Evolutionary conservation across 2,797 vertebrate species (phyloP), one percentile per base, ranked within the genome.

Genomic region (Cirrhinus mrigala): DNA sequence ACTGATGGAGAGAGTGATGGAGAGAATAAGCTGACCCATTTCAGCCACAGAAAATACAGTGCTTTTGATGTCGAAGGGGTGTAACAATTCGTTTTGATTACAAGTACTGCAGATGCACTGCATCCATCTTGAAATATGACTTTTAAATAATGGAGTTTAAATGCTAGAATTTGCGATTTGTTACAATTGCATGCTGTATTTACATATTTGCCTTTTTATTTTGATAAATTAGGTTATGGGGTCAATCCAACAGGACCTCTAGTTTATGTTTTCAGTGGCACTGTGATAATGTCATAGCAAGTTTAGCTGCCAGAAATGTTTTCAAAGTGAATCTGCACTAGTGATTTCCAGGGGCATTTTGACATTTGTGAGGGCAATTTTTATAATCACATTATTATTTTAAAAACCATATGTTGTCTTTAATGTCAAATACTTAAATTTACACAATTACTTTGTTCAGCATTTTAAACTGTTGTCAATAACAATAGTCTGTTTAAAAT

Each of bases 1-100:
- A 78, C 76, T 37, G 71, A 83, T 69, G 29, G 86, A 87, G 79
- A 86, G 92, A 90, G 88, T 86, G 89, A 91, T 88, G 89, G 83
- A 82, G 22, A 89, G 91, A 90, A 90, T 87, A 89, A 88, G 88
- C 84, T 94, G 93, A 94, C 93, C 92, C 90, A 92, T 87, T 94
- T 94, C 85, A 85, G 80, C 33, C 40, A 89, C 52, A n/a, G 89
- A 88, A 88, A 92, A 92, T 89, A 60, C 88, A 89, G 86, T 90
- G 86, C 90, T 90, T 90, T 85, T 15, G 29, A 74, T 44, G 80
- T 54, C 8, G 18, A 16, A 27, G 14, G n/a, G n/a, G n/a, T 73
- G 6, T 73, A 73, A 73, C 1, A n/a, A 48, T 73, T 48, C 6
- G 18, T 24, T 71, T 48, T 15, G 1, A 24, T 46, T 24, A 27